These are phyloP conservation scores for Lochmaea crataegi DNA, from an alignment of 2,888 invertebrate species.

Conservation along the genomic window DNA sequence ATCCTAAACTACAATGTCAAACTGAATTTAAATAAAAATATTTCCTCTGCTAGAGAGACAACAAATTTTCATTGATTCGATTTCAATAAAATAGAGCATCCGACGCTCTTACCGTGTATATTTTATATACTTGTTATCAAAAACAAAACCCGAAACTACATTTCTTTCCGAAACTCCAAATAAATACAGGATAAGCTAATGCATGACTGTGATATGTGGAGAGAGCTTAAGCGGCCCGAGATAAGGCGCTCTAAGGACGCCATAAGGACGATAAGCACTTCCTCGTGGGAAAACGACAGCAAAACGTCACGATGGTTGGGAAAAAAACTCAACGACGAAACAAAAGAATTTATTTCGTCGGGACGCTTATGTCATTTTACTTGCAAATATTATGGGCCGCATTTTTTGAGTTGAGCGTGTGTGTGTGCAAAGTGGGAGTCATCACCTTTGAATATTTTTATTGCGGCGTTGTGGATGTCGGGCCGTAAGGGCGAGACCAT, in stretches of 20 bases:
- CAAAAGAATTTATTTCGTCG: constrained; percentile 63
- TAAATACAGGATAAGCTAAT: constrained; percentile 52
- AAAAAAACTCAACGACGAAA: constrained; percentile 56
- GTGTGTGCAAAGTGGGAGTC: constrained; percentile 64
- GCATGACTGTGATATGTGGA: constrained; percentile 37
- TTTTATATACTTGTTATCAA: neutral
- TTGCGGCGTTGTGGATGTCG: constrained; percentile 57
- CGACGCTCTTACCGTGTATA: neutral
- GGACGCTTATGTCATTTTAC: constrained; percentile 66
- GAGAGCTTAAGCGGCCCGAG: constrained; percentile 15
- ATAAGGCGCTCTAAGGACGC: constrained; percentile 20
- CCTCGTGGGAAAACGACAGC: constrained; percentile 36
- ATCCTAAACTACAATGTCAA: too few relatives aligned
- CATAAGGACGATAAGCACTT: constrained; percentile 45
- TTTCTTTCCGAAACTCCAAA: constrained; percentile 15
- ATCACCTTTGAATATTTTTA: constrained; percentile 67
- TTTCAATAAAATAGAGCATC: neutral
- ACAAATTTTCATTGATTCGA: neutral
- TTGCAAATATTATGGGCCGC: constrained; percentile 65
- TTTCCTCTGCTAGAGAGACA: too few relatives aligned
- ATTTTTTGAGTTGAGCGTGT: constrained; percentile 34
- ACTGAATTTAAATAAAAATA: too few relatives aligned
- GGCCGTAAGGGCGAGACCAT: constrained; percentile 51
- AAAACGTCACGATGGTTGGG: constrained; percentile 19
- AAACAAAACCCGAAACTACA: constrained; percentile 8